These are phyloP conservation scores for Diacarnus erythraeanus DNA, from an alignment of 37 sponge, comb jelly and placozoan species.

Conservation along the genomic window DNA sequence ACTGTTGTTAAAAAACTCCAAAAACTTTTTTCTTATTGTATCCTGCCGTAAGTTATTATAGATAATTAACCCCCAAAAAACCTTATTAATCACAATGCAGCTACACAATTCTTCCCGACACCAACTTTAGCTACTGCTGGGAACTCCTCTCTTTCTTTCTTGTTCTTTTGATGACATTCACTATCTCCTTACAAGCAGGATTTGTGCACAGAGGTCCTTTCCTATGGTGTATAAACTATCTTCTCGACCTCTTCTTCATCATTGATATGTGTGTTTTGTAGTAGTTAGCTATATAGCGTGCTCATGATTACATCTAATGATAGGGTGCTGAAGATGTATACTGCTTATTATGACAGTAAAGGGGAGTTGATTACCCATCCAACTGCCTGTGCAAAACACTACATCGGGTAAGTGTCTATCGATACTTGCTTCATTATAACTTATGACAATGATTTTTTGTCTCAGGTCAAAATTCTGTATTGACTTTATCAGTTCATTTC, in stretches of 20 bases:
- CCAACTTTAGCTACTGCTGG: constrained; percentile 48
- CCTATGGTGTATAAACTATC: constrained; percentile 68
- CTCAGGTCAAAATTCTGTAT: constrained; percentile 60
- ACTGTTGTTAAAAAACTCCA: not conserved
- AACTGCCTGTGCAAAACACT: constrained; percentile 65
- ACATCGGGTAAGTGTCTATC: constrained; percentile 50
- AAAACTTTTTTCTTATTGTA: constrained; percentile 41
- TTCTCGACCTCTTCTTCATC: constrained; percentile 54
- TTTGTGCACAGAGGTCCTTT: constrained; percentile 36
- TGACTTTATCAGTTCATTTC: constrained; percentile 59
- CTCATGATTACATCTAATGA: too few relatives aligned
- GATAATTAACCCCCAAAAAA: not conserved
- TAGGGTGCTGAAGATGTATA: constrained; percentile 70
- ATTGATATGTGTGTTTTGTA: constrained; percentile 66
- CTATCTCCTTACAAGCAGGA: constrained; percentile 66
- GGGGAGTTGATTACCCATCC: constrained; percentile 66
- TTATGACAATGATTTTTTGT: not conserved
- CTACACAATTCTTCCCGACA: constrained; percentile 58
- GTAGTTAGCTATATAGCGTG: too few relatives aligned
- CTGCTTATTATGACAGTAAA: constrained; percentile 54
- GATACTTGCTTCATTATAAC: not conserved
- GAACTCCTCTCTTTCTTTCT: constrained; percentile 31
- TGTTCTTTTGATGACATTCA: constrained; percentile 31
- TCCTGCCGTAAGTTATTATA: constrained; percentile 44
- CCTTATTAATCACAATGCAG: constrained; percentile 19